phyloP scores from a whole-genome alignment of 2,797 vertebrate genomes.

The Yasuhikotakia modesta region DNA sequence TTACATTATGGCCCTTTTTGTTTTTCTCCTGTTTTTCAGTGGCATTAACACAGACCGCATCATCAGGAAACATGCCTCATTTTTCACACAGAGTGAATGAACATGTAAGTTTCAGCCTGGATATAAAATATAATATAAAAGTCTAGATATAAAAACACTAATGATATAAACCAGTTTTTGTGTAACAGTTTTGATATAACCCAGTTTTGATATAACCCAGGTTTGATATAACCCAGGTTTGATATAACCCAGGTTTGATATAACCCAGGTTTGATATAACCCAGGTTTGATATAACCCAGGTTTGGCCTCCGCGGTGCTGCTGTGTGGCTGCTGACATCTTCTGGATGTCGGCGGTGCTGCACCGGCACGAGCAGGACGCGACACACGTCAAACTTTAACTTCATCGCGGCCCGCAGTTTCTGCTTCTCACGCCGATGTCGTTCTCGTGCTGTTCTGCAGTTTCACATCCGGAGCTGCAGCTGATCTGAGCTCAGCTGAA shows the following conservation, averaged over 20 bases:
- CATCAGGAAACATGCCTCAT: not conserved
- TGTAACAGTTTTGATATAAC: too few relatives aligned
- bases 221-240: too few relatives aligned
- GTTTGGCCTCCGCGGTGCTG: too few relatives aligned
- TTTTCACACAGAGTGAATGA: not conserved
- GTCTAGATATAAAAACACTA: too few relatives aligned
- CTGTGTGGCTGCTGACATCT: not conserved
- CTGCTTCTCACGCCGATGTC: not conserved
- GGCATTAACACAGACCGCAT: not conserved
- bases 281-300: too few relatives aligned
- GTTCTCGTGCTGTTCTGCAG: not conserved
- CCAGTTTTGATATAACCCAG: too few relatives aligned
- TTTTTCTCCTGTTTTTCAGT: not conserved
- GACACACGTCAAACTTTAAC: not conserved
- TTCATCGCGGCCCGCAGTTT: not conserved
- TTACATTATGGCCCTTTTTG: not conserved
- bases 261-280: too few relatives aligned
- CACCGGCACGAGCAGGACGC: not conserved
- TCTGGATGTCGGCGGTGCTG: not conserved
- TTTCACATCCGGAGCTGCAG: not conserved
- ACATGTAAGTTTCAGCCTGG: too few relatives aligned
- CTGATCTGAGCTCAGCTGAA: conserved; percentile 9
- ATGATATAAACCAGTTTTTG: too few relatives aligned
- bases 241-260: too few relatives aligned
- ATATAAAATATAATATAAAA: too few relatives aligned